Base-by-base conservation (phyloP, 2,113 vertebrate species). In the Cyprinus carpio region DNA sequence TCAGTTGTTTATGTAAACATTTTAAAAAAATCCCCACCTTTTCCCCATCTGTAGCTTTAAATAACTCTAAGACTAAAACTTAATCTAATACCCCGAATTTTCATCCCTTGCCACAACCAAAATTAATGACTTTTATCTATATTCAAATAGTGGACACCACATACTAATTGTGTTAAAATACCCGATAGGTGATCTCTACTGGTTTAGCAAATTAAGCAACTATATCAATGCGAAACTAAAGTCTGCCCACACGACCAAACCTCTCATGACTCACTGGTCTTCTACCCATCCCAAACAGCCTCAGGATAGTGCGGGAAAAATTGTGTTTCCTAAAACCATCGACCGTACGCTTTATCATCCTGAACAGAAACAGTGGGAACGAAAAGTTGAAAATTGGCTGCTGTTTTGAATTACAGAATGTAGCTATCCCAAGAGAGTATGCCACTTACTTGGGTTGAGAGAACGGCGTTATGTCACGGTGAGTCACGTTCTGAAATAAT, bases 341-440 rank as follows among this genome's bases (percentile, higher is more conserved):
- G n/a, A n/a, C n/a, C n/a, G n/a, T n/a, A n/a, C 23, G 49, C 75
- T 29, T 51, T 76, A 20, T 76, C 75, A 54, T 20, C 16, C 27
- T 54, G 75, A 49, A 54, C 27, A 54, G 40, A 25, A 75, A 75
- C 37, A 74, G 71, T 3, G 5, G 7, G n/a, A 13, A 76, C n/a
- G 20, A 76, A 76, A 76, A 8, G 18, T 51, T 67, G 8, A 67
- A 56, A 82, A 56, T 51, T 67, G 27, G 81, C 27, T 10, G 81
- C 27, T 10, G 29, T 72, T 72, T 83, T 37, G 20, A 74, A 83
- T 72, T 51, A n/a, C n/a, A 40, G 81, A 83, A 83, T 83, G 67
- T 83, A 83, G n/a, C n/a, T 72, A 58, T 71, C 16, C 65, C 49
- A 40, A 40, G 31, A 72, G 27, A 81, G 16, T 49, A 67, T 34